Evolutionary conservation across 64 coral and sea anemone species (phyloP), one percentile per base, ranked within the genome.

Genomic region (Montipora cactus): DNA sequence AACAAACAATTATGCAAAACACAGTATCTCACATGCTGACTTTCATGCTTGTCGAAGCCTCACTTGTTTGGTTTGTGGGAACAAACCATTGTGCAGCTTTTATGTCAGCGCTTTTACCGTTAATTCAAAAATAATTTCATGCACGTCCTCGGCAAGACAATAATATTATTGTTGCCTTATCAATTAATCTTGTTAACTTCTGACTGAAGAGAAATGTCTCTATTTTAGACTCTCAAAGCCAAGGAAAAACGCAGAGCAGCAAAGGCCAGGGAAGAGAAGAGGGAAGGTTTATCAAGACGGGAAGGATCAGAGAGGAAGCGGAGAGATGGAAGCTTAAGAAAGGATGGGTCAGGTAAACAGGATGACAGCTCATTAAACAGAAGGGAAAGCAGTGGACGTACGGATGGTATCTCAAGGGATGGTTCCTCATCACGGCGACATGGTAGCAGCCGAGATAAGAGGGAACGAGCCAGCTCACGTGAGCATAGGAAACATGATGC

Each of bases 191-290:
- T 37, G 37, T 37, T 37, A 2, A 37, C 37, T 37, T 37, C 37
- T 48, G 25, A 77, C 1, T 5, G 22, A 19, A 51, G 13, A 45
- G 46, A 45, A 1, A 45, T 50, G 0, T 21, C 15, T 86, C 21
- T 11, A 13, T 49, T 86, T 8, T 10, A 93, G 92, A 93, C 83
- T 44, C 85, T 93, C 59, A 93, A 93, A 67, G 92, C 83, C 18
- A 93, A 78, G 46, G 92, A 93, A 71, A 93, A 93, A 37, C 59
- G 78, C 28, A 62, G 84, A 15, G 83, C 87, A 49, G 92, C 92
- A 0, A 93, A 93, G 57, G 64, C 87, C 1, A 93, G 78, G 45
- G 92, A 93, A 93, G 71, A 93, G 49, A 93, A 70, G 8, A 93
- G 78, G 66, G 82, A 86, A 50, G 82, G 82, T 22, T 50, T 59